Evolutionary conservation across 2,113 vertebrate species (phyloP).

Genomic region (Xiphophorus couchianus): DNA sequence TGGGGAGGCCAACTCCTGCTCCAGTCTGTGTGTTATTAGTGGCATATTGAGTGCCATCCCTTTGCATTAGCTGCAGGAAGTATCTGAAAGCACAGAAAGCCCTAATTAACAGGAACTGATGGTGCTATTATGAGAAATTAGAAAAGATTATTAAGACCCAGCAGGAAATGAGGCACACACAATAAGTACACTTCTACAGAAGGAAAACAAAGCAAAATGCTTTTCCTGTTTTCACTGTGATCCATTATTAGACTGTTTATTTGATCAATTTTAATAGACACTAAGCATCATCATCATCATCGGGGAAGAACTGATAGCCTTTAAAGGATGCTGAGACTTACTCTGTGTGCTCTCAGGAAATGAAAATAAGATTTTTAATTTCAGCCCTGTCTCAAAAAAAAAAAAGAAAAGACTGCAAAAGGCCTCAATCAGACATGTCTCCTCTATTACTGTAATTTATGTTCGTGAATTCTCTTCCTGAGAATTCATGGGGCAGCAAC

Average conservation of each 20-base stretch:
- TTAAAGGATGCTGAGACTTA: conserved; percentile 14
- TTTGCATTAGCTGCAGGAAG: not conserved
- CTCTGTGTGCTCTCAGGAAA: not conserved
- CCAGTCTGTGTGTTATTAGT: too few species aligned
- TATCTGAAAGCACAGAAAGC: not conserved
- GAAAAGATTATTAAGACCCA: too few species aligned
- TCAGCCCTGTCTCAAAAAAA: not conserved
- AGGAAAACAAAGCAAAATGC: not conserved
- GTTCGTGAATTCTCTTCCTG: not conserved
- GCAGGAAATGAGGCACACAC: too few species aligned
- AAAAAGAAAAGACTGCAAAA: not conserved
- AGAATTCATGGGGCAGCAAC: not conserved
- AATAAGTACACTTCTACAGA: not conserved
- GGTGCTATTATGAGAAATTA: too few species aligned
- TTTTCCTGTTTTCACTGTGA: not conserved
- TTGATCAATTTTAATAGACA: conserved; percentile 38
- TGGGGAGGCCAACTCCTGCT: too few species aligned
- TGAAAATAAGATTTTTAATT: not conserved
- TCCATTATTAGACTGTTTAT: conserved; percentile 35
- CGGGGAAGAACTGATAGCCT: conserved; percentile 1
- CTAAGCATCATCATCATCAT: conserved; percentile 14
- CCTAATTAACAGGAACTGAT: too few species aligned
- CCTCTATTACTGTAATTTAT: conserved; percentile 39
- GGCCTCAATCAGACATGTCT: conserved; percentile 10
- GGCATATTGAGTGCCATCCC: too few species aligned